phyloP scores from a whole-genome alignment of 2,888 invertebrate species.

The Hyposoter dolosus region DNA sequence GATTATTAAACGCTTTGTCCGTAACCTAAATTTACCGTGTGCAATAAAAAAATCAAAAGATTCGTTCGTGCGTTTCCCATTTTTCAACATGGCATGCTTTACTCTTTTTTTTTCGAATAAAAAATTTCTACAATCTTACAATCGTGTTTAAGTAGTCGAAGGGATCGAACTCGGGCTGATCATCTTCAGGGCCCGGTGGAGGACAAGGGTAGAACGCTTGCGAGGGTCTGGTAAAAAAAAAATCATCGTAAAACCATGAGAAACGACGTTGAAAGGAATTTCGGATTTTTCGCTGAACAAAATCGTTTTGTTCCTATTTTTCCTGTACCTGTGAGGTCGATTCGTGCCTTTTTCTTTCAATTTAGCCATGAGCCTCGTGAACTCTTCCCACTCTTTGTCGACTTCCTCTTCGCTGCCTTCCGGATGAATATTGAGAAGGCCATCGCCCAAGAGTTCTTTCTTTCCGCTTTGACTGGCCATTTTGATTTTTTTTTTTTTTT shows the following conservation, averaged over 20 bases:
- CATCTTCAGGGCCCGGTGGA: slow-evolving; percentile 85
- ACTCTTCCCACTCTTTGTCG: slow-evolving; percentile 88
- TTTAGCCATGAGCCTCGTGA: slow-evolving; percentile 86
- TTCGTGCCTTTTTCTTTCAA: slow-evolving; percentile 82
- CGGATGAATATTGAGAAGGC: slow-evolving; percentile 80
- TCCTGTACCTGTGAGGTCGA: slow-evolving; percentile 80
- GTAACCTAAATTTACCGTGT: background rate
- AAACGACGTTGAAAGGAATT: slow-evolving; percentile 19
- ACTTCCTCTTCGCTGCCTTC: slow-evolving; percentile 86
- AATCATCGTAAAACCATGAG: slow-evolving; percentile 32
- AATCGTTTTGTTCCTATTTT: no score
- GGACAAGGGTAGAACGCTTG: slow-evolving; percentile 87
- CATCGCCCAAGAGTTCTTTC: slow-evolving; percentile 79
- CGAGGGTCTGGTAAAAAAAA: slow-evolving; percentile 78
- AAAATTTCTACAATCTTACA: slow-evolving; percentile 78
- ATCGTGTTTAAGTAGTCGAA: slow-evolving; percentile 85
- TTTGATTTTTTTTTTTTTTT: slow-evolving; percentile 39
- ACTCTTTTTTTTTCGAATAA: background rate
- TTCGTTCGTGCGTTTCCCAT: background rate
- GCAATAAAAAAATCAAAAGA: background rate
- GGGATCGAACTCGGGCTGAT: slow-evolving; percentile 84
- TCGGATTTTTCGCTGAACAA: background rate
- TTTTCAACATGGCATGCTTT: slow-evolving; percentile 3
- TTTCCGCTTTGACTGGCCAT: slow-evolving; percentile 79
- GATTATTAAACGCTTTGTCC: slow-evolving; percentile 37